Evolutionary conservation across 2,113 vertebrate species (phyloP).

Genomic region (Opisthocomus hoazin): DNA sequence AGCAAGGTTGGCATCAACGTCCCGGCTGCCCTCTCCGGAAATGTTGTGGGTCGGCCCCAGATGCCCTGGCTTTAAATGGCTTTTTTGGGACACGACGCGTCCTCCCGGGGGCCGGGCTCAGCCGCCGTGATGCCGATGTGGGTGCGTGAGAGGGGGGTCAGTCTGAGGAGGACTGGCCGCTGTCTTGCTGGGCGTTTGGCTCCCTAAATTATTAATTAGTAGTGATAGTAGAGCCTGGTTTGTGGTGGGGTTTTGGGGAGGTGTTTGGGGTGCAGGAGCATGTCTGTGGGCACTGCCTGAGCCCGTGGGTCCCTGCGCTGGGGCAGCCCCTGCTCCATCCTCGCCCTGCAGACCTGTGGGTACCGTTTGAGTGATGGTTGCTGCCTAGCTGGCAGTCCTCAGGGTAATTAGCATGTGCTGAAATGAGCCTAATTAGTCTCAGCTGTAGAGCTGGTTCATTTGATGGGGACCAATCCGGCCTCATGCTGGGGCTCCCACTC

Average conservation of each 20-base stretch:
- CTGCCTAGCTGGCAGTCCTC: neutral
- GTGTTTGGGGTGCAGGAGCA: neutral
- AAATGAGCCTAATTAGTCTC: neutral
- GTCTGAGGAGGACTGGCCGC: neutral
- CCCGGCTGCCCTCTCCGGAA: fast-evolving
- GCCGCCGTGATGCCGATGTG: neutral
- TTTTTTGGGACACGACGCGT: neutral
- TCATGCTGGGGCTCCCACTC: neutral
- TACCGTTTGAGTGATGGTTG: fast-evolving
- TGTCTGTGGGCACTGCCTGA: neutral
- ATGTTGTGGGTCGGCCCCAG: neutral
- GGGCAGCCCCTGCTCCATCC: neutral
- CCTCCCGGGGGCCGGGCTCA: neutral
- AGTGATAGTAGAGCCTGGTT: neutral
- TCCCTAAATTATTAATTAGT: neutral
- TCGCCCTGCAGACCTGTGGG: neutral
- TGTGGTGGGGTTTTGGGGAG: neutral
- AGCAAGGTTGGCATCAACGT: neutral
- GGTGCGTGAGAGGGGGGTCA: fast-evolving
- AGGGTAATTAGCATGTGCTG: neutral
- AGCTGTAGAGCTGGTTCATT: neutral
- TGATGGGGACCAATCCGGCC: neutral
- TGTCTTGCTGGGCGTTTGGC: neutral
- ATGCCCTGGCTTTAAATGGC: neutral
- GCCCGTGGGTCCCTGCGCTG: neutral